Conservation (phyloP, 2,113 vertebrate species). For the Ornithorhynchus anatinus region DNA sequence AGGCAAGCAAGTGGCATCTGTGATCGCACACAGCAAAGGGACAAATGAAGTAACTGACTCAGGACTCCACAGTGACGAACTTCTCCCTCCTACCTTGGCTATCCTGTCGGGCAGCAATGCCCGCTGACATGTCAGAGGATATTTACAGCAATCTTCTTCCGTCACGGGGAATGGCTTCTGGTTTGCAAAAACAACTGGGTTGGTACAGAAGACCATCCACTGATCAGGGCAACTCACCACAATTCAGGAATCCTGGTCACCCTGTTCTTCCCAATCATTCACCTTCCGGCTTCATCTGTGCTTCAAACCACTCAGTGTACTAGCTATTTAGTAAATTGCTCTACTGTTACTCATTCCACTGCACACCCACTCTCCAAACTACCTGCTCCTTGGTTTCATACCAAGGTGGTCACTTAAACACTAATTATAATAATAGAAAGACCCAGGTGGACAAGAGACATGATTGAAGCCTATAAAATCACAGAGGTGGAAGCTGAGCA, state of each 20-base stretch:
- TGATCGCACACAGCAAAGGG: neutral
- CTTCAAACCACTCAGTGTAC: constrained; percentile 3
- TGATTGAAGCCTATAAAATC: too few species aligned
- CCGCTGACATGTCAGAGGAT: neutral
- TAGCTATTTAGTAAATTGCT: constrained; percentile 8
- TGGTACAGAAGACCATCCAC: too few species aligned
- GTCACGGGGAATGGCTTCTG: neutral
- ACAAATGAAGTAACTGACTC: neutral
- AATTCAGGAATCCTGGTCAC: neutral
- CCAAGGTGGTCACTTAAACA: too few species aligned
- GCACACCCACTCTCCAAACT: neutral
- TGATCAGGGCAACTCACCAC: neutral
- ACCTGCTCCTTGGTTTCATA: constrained; percentile 29
- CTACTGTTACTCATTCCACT: constrained; percentile 4
- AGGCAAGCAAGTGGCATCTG: neutral
- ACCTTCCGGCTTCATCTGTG: neutral
- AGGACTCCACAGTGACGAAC: neutral
- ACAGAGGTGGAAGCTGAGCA: too few species aligned
- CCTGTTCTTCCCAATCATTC: neutral
- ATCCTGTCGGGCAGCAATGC: neutral
- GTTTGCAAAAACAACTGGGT: too few species aligned
- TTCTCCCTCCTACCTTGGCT: neutral
- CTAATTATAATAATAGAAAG: too few species aligned
- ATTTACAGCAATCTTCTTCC: neutral
- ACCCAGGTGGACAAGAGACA: too few species aligned